phyloP scores from a whole-genome alignment of 53 echinoderm and acorn worm species.

The Henricia sp. region DNA sequence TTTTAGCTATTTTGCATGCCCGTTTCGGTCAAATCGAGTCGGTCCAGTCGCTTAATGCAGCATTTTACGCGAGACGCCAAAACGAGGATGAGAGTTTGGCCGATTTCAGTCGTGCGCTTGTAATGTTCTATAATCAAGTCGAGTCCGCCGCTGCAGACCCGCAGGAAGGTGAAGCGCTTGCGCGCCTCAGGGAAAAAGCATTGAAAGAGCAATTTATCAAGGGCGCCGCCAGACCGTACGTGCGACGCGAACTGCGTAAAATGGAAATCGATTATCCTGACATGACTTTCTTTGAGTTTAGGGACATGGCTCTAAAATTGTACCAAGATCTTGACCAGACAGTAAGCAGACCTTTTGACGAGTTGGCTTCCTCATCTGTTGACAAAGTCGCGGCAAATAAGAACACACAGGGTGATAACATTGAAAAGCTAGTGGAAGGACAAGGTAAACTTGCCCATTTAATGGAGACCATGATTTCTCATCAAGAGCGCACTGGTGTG shows the following conservation, averaged over 20 bases:
- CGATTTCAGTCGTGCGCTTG: slow-evolving; percentile 39
- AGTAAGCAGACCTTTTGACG: not conserved
- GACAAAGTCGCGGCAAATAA: not conserved
- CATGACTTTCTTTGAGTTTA: slow-evolving; percentile 12
- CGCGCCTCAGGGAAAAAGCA: slow-evolving; percentile 20
- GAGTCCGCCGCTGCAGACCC: slow-evolving; percentile 5
- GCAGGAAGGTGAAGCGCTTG: slow-evolving; percentile 29
- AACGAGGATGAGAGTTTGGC: slow-evolving; percentile 34
- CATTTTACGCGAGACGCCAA: slow-evolving; percentile 39
- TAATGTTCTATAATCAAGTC: slow-evolving; percentile 20
- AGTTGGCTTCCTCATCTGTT: not conserved
- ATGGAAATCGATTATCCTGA: slow-evolving; percentile 16
- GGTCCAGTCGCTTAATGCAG: slow-evolving; percentile 25
- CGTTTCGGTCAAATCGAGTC: slow-evolving; percentile 44
- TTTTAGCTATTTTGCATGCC: not conserved
- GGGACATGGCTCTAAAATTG: slow-evolving; percentile 11
- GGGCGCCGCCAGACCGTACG: slow-evolving; percentile 35
- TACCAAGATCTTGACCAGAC: slow-evolving; percentile 2
- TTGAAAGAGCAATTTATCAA: slow-evolving; percentile 42
- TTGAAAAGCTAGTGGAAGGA: slow-evolving; percentile 6
- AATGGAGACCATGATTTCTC: not conserved
- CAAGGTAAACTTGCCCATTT: not conserved
- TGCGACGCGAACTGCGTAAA: slow-evolving; percentile 29
- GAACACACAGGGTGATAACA: not conserved
- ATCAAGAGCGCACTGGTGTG: not conserved